phyloP scores from a whole-genome alignment of 1,140 invertebrate species.

The Zaprionus taronus region DNA sequence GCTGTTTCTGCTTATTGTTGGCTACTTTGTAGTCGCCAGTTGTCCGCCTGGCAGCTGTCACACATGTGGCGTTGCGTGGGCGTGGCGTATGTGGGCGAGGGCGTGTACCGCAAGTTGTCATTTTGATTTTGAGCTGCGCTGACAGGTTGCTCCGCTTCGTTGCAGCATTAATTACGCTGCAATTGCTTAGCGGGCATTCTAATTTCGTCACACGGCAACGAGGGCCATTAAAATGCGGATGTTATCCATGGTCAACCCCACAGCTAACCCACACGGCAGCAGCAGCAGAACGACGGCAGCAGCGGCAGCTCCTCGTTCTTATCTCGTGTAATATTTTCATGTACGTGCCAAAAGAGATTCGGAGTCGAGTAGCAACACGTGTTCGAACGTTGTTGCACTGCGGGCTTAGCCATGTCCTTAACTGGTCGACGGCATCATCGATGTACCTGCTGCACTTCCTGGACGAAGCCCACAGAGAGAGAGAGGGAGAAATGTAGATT shows the following conservation, averaged over 20 bases:
- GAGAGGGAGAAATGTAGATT: slow-evolving; percentile 67
- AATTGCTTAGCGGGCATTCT: slow-evolving; percentile 62
- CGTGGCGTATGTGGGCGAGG: slow-evolving; percentile 34
- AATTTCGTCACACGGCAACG: slow-evolving; percentile 35
- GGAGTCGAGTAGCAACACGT: slow-evolving; percentile 55
- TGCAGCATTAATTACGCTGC: slow-evolving; percentile 67
- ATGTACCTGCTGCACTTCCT: slow-evolving; percentile 46
- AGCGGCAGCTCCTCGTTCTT: slow-evolving; percentile 47
- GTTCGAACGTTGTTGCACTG: slow-evolving; percentile 60
- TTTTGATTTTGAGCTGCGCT: slow-evolving; percentile 63
- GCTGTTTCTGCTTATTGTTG: slow-evolving; percentile 21
- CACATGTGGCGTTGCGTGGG: slow-evolving; percentile 21
- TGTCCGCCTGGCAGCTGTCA: slow-evolving; percentile 20
- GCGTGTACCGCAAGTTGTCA: slow-evolving; percentile 60
- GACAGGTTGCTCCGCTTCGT: slow-evolving; percentile 61
- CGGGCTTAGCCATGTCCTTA: slow-evolving; percentile 72
- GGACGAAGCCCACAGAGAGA: neutral
- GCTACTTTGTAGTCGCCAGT: slow-evolving; percentile 53
- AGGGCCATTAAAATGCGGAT: slow-evolving; percentile 64
- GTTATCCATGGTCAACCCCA: slow-evolving; percentile 37
- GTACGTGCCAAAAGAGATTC: slow-evolving; percentile 74
- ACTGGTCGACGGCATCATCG: slow-evolving; percentile 56
- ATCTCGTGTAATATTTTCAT: slow-evolving; percentile 78
- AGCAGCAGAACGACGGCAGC: slow-evolving; percentile 12
- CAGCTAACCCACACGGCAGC: slow-evolving; percentile 48